Conservation (phyloP, 1,140 invertebrate genomes). For the Arctopsyche grandis region DNA sequence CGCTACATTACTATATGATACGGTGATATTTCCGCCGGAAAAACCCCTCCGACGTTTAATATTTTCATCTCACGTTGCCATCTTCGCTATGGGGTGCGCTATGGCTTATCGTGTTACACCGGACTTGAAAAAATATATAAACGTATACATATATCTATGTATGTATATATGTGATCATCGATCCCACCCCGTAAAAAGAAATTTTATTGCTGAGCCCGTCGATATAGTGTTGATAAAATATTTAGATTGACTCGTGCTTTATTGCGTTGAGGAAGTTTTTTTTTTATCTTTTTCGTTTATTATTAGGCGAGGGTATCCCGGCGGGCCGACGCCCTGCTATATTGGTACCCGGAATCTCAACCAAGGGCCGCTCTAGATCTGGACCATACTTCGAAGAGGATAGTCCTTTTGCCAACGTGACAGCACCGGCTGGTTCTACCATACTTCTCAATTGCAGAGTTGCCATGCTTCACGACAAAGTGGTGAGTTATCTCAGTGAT, state of each 20-base stretch:
- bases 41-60: constrained; percentile 19
- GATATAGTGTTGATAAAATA: constrained; percentile 15
- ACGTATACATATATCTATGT: neutral
- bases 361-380: constrained; percentile 57
- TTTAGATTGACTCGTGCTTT: constrained; percentile 12
- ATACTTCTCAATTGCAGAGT: constrained; percentile 68
- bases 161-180: neutral
- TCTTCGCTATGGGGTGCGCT: neutral
- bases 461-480: constrained; percentile 67
- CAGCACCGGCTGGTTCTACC: constrained; percentile 65
- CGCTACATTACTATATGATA: constrained; percentile 7
- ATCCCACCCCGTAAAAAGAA: neutral
- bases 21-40: neutral
- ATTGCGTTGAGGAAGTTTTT: neutral
- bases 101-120: constrained; percentile 6
- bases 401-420: constrained; percentile 64
- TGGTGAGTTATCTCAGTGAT: constrained; percentile 60
- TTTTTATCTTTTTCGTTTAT: constrained; percentile 4
- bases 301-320: constrained; percentile 16
- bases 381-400: constrained; percentile 74
- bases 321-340: constrained; percentile 42
- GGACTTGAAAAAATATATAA: neutral
- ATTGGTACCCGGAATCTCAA: constrained; percentile 37
- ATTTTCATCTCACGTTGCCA: constrained; percentile 21
- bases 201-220: neutral